Evolutionary conservation across 2,888 invertebrate species (phyloP).

Genomic region (Oscheius onirici): DNA sequence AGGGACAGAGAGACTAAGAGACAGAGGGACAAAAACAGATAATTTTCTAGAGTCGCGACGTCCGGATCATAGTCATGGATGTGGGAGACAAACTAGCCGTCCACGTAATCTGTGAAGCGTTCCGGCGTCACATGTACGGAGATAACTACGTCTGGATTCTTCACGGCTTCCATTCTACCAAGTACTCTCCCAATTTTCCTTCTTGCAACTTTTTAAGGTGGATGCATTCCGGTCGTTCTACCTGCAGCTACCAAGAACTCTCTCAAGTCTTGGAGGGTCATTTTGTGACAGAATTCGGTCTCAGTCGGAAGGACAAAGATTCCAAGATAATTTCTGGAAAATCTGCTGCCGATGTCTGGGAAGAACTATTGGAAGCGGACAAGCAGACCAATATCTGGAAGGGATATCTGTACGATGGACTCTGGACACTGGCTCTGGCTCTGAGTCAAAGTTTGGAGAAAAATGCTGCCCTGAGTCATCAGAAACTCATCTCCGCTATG

Average conservation of each 20-base stretch:
- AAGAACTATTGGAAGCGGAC: slow-evolving; percentile 34
- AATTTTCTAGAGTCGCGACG: slow-evolving; percentile 76
- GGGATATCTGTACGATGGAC: slow-evolving; percentile 95
- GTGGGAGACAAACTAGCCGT: slow-evolving; percentile 94
- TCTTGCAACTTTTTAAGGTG: slow-evolving; percentile 30
- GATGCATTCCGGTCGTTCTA: slow-evolving; percentile 15
- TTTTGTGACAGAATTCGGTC: slow-evolving; percentile 77
- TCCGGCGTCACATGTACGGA: slow-evolving; percentile 79
- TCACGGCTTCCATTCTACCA: slow-evolving; percentile 77
- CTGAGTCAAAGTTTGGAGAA: slow-evolving; percentile 74
- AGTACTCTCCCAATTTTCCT: too few species aligned
- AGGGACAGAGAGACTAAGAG: not conserved
- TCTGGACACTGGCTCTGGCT: slow-evolving; percentile 96
- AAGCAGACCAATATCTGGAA: slow-evolving; percentile 76
- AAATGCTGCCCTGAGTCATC: slow-evolving; percentile 45
- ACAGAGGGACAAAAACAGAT: not conserved
- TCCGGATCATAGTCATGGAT: slow-evolving; percentile 92
- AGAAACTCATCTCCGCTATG: slow-evolving; percentile 77
- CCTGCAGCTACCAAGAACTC: slow-evolving; percentile 81
- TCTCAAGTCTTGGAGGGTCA: slow-evolving; percentile 85
- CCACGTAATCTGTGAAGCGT: slow-evolving; percentile 74
- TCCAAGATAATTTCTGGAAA: slow-evolving; percentile 41
- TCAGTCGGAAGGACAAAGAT: slow-evolving; percentile 46
- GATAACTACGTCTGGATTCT: slow-evolving; percentile 94
- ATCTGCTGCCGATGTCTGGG: slow-evolving; percentile 45